These are phyloP conservation scores for Philaethria dido DNA, from an alignment of 2,888 invertebrate species.

Conservation along the genomic window DNA sequence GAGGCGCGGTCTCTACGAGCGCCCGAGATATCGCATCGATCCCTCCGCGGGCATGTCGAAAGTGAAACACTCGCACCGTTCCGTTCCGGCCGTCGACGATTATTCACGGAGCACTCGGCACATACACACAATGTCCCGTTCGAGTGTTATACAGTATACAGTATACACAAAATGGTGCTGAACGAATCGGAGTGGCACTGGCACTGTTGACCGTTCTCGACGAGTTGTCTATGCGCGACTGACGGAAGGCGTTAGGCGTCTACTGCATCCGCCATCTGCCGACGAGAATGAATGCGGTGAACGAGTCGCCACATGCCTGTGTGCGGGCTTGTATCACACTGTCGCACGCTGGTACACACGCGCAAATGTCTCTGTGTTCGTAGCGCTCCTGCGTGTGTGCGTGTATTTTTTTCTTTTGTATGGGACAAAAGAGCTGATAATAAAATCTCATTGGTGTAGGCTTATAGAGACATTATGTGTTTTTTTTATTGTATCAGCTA, in stretches of 20 bases:
- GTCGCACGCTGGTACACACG: conserved; percentile 40
- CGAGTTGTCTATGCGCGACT: conserved; percentile 82
- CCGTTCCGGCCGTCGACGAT: conserved; percentile 68
- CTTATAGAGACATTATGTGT: conserved; percentile 50
- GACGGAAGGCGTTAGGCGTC: conserved; percentile 80
- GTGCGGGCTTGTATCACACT: conserved; percentile 55
- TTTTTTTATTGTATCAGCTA: conserved; percentile 36
- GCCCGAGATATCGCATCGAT: conserved; percentile 80
- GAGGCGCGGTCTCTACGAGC: conserved; percentile 82
- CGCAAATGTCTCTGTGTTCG: background rate
- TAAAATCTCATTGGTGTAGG: conserved; percentile 59
- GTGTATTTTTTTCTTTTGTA: conserved; percentile 73
- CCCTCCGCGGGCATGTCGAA: conserved; percentile 77
- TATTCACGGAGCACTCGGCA: conserved; percentile 80
- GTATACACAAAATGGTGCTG: conserved; percentile 80
- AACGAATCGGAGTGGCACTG: conserved; percentile 70
- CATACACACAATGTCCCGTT: conserved; percentile 83
- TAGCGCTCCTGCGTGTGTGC: conserved; percentile 54
- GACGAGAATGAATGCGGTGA: conserved; percentile 82
- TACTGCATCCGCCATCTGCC: conserved; percentile 84
- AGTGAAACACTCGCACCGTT: conserved; percentile 71
- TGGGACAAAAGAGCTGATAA: conserved; percentile 66
- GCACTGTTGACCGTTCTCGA: conserved; percentile 63
- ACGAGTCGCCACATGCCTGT: conserved; percentile 62
- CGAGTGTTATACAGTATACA: conserved; percentile 66